These are phyloP conservation scores for Scomber scombrus DNA, from an alignment of 2,113 vertebrate genomes.

Conservation along the genomic window DNA sequence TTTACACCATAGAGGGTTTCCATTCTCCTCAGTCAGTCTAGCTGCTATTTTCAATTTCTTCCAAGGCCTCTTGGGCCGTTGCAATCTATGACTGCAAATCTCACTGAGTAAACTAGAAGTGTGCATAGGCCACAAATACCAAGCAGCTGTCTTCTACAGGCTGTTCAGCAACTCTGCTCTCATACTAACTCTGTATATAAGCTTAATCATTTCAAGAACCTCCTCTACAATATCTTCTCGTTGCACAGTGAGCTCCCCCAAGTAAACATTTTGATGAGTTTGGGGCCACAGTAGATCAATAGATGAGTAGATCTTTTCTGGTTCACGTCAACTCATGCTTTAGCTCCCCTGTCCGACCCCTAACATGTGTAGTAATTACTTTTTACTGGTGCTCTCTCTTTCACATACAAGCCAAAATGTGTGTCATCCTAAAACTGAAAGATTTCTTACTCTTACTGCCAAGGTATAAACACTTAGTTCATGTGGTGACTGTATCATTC, in stretches of 20 bases:
- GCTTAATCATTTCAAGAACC: constrained; percentile 17
- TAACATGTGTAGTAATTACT: constrained; percentile 7
- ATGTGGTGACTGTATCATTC: too few relatives aligned
- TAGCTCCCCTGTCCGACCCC: constrained; percentile 9
- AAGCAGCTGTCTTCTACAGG: constrained; percentile 22
- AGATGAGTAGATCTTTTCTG: not conserved
- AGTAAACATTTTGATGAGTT: constrained; percentile 36
- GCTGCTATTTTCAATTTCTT: constrained; percentile 43
- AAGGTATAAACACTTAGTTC: too few relatives aligned
- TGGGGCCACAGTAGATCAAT: constrained; percentile 34
- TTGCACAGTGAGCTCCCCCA: not conserved
- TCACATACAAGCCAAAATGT: not conserved
- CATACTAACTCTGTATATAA: too few relatives aligned
- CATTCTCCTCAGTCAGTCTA: constrained; percentile 2
- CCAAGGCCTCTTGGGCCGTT: constrained; percentile 17
- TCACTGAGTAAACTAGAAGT: constrained; percentile 18
- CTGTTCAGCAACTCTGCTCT: not conserved
- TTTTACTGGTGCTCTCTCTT: not conserved
- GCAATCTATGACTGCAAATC: constrained; percentile 36
- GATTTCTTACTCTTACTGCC: not conserved
- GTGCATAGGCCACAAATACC: constrained; percentile 13
- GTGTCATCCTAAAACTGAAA: not conserved
- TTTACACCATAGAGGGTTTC: not conserved
- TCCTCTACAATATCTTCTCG: not conserved
- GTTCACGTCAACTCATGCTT: not conserved